A percentile compares a stretch with the other conserved stretches of the same genome.
Conservation (phyloP, 2,888 invertebrate species). For the Unio pictorum region DNA sequence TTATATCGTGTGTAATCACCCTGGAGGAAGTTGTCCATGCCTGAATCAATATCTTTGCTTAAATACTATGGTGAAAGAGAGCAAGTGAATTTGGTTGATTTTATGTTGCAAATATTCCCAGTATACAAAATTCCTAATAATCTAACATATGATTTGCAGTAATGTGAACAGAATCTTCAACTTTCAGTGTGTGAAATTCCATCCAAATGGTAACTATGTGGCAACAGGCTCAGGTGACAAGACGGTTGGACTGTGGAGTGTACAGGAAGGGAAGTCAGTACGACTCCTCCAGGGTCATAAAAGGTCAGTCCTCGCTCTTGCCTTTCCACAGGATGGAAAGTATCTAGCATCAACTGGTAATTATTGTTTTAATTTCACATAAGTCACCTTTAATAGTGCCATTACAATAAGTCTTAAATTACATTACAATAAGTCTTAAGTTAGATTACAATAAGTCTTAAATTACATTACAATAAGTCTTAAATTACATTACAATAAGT, state of each 20-base stretch:
- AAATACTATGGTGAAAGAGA: too few species aligned
- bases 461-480: too few species aligned
- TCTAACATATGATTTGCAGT: conserved; percentile 10
- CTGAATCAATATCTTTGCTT: too few species aligned
- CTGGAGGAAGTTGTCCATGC: too few species aligned
- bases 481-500: too few species aligned
- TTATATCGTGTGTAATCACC: too few species aligned
- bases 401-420: too few species aligned
- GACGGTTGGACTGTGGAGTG: conserved; percentile 89
- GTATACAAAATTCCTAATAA: too few species aligned
- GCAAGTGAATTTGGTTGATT: too few species aligned
- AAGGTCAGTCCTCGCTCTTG: conserved; percentile 82
- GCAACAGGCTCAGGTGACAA: conserved; percentile 94
- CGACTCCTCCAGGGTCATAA: conserved; percentile 82
- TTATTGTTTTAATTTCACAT: conserved; percentile 20
- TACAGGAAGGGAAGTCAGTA: conserved; percentile 85
- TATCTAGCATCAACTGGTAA: conserved; percentile 87
- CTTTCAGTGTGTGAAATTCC: conserved; percentile 86
- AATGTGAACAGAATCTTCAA: neutral
- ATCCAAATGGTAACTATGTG: conserved; percentile 91
- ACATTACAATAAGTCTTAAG: too few species aligned
- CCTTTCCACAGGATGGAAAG: conserved; percentile 89
- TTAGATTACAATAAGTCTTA: too few species aligned
- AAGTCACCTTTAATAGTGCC: neutral
- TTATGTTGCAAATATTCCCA: too few species aligned